Base-by-base conservation (phyloP, 2,113 vertebrate genomes). In the Clarias gariepinus region DNA sequence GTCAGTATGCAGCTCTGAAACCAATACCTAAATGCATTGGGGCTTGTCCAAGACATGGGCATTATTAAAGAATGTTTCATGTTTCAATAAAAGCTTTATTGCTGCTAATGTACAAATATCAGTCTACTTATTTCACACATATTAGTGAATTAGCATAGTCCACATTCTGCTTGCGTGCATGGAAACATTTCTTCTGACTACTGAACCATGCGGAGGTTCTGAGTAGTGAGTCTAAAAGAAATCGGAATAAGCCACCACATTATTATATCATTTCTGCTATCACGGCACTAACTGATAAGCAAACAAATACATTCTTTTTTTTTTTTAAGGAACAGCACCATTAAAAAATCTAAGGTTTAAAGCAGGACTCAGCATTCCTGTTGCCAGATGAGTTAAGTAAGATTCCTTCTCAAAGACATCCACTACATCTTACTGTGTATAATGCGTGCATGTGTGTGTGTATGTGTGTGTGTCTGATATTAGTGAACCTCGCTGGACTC, bases 51-150 rank as follows among this genome's bases (percentile, higher is more conserved):
- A 69, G 57, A 63, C 61, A 63, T 33, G 76, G 86, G 84, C 87
- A 90, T 85, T 84, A 68, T 87, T 58, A 88, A 84, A 83, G 63
- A 82, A 88, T 89, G 87, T 66, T 88, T 86, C 81, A 88, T 89
- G 87, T 66, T 88, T 86, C 81, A 71, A 86, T 81, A 55, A 23
- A 83, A 79, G 41, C 55, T 85, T 82, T 52, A 57, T 52, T 63
- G 79, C 78, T 63, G 13, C 33, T 68, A n/a, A 76, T 36, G n/a
- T 53, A 74, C 69, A 68, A 52, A 85, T 15, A 36, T 60, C 66
- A 68, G 41, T 69, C 41, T 64, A 36, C 30, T 81, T 60, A 52
- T 80, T 78, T 58, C 7, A n/a, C 28, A 58, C 23, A 47, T 58
- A 58, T 36, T 60, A 58, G 28, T 33, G 15, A 80, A 28, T 78